These are phyloP conservation scores for Nomada goodeniana DNA, from an alignment of 2,888 invertebrate species.

Conservation along the genomic window DNA sequence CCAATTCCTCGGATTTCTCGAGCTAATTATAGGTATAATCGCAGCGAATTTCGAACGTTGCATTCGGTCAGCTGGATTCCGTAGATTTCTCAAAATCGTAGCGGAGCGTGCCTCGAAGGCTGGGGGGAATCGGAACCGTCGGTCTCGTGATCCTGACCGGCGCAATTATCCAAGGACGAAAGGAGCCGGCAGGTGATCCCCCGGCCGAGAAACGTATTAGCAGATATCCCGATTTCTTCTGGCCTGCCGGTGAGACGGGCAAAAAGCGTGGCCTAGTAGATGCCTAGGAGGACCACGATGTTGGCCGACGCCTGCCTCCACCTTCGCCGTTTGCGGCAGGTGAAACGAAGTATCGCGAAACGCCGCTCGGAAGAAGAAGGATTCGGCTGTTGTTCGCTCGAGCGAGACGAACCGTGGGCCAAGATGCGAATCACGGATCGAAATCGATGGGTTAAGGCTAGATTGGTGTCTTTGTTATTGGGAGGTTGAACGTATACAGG, in stretches of 20 bases:
- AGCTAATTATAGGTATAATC: constrained; percentile 55
- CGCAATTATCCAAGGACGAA: constrained; percentile 81
- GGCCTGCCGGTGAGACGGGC: constrained; percentile 71
- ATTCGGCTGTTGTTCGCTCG: constrained; percentile 58
- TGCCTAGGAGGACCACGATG: constrained; percentile 76
- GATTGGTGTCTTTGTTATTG: constrained; percentile 26
- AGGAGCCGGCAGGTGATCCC: constrained; percentile 80
- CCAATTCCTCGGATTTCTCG: constrained; percentile 15
- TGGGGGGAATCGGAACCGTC: constrained; percentile 32
- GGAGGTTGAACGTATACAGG: not conserved
- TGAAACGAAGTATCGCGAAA: constrained; percentile 78
- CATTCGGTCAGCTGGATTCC: constrained; percentile 31
- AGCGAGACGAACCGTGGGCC: constrained; percentile 60
- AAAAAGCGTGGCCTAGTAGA: constrained; percentile 79
- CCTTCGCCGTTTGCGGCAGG: constrained; percentile 79
- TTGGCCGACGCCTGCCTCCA: constrained; percentile 65
- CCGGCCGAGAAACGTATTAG: constrained; percentile 76
- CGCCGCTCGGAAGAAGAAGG: constrained; percentile 66
- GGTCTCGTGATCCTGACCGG: constrained; percentile 62
- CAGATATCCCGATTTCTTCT: constrained; percentile 77
- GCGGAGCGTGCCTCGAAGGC: constrained; percentile 35
- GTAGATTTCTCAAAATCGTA: constrained; percentile 59
- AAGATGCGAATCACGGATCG: constrained; percentile 50
- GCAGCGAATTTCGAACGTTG: constrained; percentile 24
- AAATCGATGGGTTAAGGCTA: constrained; percentile 34